Evolutionary conservation across 1,140 invertebrate species (phyloP).

Genomic region (Heliothis subflexa): DNA sequence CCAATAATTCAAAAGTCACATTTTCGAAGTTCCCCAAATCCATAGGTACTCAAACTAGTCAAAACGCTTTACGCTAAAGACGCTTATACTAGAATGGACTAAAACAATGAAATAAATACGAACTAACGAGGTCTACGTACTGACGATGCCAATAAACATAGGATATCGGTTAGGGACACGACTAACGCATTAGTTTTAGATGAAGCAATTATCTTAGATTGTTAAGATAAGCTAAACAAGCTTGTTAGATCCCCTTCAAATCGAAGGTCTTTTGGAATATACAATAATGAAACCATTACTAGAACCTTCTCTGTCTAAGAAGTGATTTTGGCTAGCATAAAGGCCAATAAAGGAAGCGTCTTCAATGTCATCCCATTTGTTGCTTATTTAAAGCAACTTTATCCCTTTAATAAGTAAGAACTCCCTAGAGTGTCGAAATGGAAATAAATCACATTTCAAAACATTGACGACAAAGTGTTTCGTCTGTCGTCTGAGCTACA

Average conservation of each 20-base stretch:
- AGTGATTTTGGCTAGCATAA: no score
- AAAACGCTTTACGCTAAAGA: no score
- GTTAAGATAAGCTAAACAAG: conserved; percentile 21
- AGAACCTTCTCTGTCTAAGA: no score
- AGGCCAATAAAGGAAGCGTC: no score
- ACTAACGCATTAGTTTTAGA: conserved; percentile 34
- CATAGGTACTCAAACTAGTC: background rate
- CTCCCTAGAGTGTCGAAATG: no score
- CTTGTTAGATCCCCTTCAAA: conserved; percentile 16
- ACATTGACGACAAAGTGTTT: background rate
- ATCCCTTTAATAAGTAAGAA: no score
- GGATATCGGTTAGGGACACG: conserved; percentile 13
- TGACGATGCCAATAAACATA: conserved; percentile 19
- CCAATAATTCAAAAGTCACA: no score
- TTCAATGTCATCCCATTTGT: no score
- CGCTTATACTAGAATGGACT: background rate
- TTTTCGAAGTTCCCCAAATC: no score
- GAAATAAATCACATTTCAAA: background rate
- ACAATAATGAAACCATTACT: background rate
- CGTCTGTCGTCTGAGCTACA: background rate
- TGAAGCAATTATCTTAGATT: conserved; percentile 15
- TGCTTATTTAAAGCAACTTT: no score
- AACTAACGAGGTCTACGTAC: conserved; percentile 6
- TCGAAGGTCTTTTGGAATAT: background rate
- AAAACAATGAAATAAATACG: conserved; percentile 2